Conservation (phyloP, 2,797 vertebrate species). For the Enteromius paludinosus region DNA sequence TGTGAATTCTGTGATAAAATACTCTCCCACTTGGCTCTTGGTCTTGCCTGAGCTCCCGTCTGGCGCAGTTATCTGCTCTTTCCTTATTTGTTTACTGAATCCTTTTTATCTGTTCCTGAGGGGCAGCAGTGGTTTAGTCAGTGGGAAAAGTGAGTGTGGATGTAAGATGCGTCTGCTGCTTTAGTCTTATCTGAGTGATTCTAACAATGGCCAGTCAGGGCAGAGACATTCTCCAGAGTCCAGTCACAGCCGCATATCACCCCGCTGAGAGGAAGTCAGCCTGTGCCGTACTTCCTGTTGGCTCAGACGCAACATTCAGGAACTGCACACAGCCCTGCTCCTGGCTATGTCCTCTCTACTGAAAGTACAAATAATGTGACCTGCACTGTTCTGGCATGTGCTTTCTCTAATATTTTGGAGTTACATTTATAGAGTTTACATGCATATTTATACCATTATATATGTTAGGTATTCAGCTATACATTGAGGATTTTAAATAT, state of each 20-base stretch:
- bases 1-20: slow-evolving; percentile 31
- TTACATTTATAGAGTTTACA: not conserved
- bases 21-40: not conserved
- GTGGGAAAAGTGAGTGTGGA: slow-evolving; percentile 24
- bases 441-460: not conserved
- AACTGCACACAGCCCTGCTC: slow-evolving; percentile 30
- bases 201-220: slow-evolving; percentile 49
- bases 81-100: slow-evolving; percentile 34
- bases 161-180: slow-evolving; percentile 38
- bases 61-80: slow-evolving; percentile 4
- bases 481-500: not conserved
- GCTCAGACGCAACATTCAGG: slow-evolving; percentile 18
- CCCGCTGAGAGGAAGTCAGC: slow-evolving; percentile 44
- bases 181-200: slow-evolving; percentile 50
- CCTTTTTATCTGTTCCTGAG: slow-evolving; percentile 36
- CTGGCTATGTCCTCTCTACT: not conserved
- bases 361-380: not conserved
- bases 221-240: slow-evolving; percentile 49
- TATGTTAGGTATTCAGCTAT: too few species aligned
- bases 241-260: slow-evolving; percentile 28
- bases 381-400: not conserved
- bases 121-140: slow-evolving; percentile 12
- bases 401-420: not conserved
- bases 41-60: slow-evolving; percentile 22
- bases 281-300: slow-evolving; percentile 50